Conservation (phyloP, 1,140 invertebrate genomes). For the Nymphalis io region DNA sequence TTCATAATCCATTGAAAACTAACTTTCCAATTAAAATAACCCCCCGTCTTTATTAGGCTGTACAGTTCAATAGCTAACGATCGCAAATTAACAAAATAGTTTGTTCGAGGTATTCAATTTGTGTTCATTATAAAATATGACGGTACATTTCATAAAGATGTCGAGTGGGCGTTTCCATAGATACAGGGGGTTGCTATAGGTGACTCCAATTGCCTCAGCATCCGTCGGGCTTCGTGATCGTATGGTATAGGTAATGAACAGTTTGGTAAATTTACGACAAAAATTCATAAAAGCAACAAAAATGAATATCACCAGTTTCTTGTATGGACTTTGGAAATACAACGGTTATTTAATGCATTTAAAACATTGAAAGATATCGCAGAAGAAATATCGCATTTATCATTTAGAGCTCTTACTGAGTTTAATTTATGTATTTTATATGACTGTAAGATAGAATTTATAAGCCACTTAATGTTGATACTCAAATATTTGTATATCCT, state of each 20-base stretch:
- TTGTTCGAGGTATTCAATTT: constrained; percentile 62
- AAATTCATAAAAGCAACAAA: too few relatives aligned
- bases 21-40: constrained; percentile 50
- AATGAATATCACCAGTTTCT: too few relatives aligned
- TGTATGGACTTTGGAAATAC: too few relatives aligned
- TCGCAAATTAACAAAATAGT: constrained; percentile 63
- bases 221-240: constrained; percentile 44
- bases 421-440: too few relatives aligned
- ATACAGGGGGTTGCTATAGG: constrained; percentile 72
- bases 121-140: constrained; percentile 67
- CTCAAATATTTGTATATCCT: too few relatives aligned
- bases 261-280: not conserved
- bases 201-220: constrained; percentile 63
- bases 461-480: too few relatives aligned
- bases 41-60: constrained; percentile 40
- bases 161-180: constrained; percentile 66
- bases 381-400: too few relatives aligned
- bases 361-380: too few relatives aligned
- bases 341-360: too few relatives aligned
- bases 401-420: too few relatives aligned
- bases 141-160: constrained; percentile 65
- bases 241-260: constrained; percentile 44
- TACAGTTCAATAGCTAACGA: constrained; percentile 45
- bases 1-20: constrained; percentile 43
- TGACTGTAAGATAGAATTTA: too few relatives aligned